These are phyloP conservation scores for Sarcophaga subvicina DNA, from an alignment of 2,888 invertebrate species.

Conservation along the genomic window DNA sequence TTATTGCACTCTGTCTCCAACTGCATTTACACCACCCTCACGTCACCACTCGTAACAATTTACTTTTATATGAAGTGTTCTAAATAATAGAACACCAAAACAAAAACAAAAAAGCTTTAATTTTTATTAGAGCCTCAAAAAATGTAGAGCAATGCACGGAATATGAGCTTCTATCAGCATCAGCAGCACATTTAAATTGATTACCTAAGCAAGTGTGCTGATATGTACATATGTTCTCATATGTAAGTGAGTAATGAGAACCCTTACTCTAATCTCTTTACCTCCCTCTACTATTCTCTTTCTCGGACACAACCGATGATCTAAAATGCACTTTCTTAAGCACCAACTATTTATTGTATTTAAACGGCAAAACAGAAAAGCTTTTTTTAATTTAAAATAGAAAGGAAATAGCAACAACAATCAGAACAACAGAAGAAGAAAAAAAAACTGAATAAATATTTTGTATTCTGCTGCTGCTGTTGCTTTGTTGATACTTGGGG, in stretches of 20 bases:
- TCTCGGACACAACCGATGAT: background rate
- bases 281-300: background rate
- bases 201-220: background rate
- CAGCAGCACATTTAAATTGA: constrained; percentile 43
- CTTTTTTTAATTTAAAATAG: background rate
- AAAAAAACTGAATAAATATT: background rate
- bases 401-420: constrained; percentile 3
- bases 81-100: too few relatives aligned
- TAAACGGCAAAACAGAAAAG: background rate
- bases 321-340: background rate
- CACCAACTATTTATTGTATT: background rate
- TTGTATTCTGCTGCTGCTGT: background rate
- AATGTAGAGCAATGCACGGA: constrained; percentile 59
- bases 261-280: background rate
- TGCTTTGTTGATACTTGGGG: too few relatives aligned
- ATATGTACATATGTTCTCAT: background rate
- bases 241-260: background rate
- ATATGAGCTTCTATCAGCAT: constrained; percentile 59
- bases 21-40: too few relatives aligned
- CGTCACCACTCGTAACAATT: too few relatives aligned
- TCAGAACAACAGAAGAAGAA: background rate
- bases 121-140: background rate
- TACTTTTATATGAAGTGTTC: too few relatives aligned
- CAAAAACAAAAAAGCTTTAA: constrained; percentile 42
- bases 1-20: too few relatives aligned